Conservation (phyloP, 2,113 vertebrate genomes). For the Meleagris gallopavo region DNA sequence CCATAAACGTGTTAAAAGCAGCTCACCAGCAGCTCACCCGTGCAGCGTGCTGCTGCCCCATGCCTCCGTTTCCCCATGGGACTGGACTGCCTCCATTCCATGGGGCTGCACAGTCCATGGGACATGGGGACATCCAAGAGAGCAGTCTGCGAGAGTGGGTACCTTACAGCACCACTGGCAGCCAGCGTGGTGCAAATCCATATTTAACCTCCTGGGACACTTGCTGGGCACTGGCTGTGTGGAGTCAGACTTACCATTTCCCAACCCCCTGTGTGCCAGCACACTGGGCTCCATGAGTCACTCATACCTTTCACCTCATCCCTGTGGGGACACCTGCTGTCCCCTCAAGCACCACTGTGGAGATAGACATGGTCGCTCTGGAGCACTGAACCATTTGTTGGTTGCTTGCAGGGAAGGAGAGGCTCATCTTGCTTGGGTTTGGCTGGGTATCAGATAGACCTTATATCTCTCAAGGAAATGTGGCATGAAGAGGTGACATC, state of each 20-base stretch:
- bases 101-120: rapidly evolving
- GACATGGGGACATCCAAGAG: not conserved
- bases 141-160: not conserved
- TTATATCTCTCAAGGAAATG: not conserved
- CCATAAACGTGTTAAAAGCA: rapidly evolving
- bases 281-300: not conserved
- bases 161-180: not conserved
- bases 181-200: not conserved
- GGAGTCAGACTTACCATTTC: conserved; percentile 14
- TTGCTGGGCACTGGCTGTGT: not conserved
- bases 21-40: not conserved
- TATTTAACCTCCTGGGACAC: not conserved
- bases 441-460: not conserved
- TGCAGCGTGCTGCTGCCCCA: rapidly evolving
- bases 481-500: not conserved
- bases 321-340: not conserved
- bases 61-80: not conserved
- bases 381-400: not conserved
- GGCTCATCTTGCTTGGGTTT: rapidly evolving
- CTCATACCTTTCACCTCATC: not conserved
- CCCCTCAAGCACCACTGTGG: not conserved
- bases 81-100: not conserved
- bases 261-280: not conserved
- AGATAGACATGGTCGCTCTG: rapidly evolving
- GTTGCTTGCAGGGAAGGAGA: rapidly evolving